These are phyloP conservation scores for Epistrophella euchroma DNA, from an alignment of 2,888 invertebrate genomes.

Conservation along the genomic window DNA sequence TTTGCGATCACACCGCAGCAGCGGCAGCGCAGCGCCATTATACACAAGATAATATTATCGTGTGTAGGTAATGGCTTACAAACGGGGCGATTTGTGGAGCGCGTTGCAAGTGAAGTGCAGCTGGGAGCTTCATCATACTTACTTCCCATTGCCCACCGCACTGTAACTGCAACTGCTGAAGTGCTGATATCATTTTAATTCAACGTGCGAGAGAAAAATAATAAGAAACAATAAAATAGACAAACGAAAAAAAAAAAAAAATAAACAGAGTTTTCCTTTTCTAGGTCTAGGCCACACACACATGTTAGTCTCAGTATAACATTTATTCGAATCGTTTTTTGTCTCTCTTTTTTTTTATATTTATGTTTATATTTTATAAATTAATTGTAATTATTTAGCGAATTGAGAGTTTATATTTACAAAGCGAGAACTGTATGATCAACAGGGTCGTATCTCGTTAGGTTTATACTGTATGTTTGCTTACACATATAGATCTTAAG, in stretches of 20 bases:
- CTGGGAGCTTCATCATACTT: slow-evolving; percentile 50
- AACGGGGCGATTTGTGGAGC: neutral
- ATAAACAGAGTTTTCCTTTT: slow-evolving; percentile 73
- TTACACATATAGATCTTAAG: slow-evolving; percentile 25
- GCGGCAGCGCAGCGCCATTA: slow-evolving; percentile 76
- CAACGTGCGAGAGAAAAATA: slow-evolving; percentile 77
- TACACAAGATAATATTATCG: too few species aligned
- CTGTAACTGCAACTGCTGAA: slow-evolving; percentile 35
- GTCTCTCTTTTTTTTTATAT: slow-evolving; percentile 12
- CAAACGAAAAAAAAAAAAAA: slow-evolving; percentile 58
- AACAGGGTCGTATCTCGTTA: slow-evolving; percentile 49
- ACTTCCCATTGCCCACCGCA: slow-evolving; percentile 1
- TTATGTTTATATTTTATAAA: slow-evolving; percentile 51
- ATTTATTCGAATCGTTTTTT: slow-evolving; percentile 52
- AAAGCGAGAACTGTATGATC: slow-evolving; percentile 58
- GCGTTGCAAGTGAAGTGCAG: slow-evolving; percentile 47
- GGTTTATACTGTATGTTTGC: neutral
- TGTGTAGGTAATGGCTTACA: neutral
- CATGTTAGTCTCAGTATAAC: slow-evolving; percentile 37
- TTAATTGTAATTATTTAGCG: slow-evolving; percentile 75
- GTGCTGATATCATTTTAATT: slow-evolving; percentile 75
- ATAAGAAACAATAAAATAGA: slow-evolving; percentile 63
- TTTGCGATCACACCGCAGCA: slow-evolving; percentile 53
- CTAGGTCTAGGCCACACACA: slow-evolving; percentile 76
- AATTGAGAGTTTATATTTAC: slow-evolving; percentile 50